Conservation (phyloP, 2,113 vertebrate species). For the Sisor rabdophorus region DNA sequence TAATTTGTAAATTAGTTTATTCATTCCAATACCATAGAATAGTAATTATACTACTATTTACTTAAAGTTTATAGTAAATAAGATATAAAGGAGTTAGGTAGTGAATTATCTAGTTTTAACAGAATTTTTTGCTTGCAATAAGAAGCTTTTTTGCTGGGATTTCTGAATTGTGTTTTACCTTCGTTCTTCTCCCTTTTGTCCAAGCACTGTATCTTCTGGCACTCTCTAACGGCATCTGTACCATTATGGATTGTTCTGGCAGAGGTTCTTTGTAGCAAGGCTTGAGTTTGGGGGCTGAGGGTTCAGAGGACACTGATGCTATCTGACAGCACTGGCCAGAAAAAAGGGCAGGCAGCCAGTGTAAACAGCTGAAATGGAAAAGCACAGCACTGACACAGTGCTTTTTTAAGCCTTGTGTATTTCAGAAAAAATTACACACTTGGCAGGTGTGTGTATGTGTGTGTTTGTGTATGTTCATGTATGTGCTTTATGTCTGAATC, state of each 20-base stretch:
- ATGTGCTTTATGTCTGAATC: constrained; percentile 17
- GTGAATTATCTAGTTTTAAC: not conserved
- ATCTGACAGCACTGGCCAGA: constrained; percentile 49
- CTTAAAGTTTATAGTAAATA: no score
- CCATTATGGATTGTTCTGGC: constrained; percentile 28
- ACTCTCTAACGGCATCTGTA: constrained; percentile 18
- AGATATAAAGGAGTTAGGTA: no score
- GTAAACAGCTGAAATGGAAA: constrained; percentile 47
- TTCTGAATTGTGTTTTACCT: constrained; percentile 20
- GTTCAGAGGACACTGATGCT: constrained; percentile 47
- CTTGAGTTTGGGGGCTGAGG: constrained; percentile 21
- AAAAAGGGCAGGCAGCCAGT: constrained; percentile 49
- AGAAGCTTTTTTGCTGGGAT: constrained; percentile 2
- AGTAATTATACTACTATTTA: no score
- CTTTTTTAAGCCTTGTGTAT: constrained; percentile 9
- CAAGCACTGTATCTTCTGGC: constrained; percentile 36
- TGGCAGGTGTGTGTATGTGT: constrained; percentile 1
- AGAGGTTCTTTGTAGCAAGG: constrained; percentile 43
- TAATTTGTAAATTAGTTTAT: no score
- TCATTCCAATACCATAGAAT: no score
- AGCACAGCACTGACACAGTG: constrained; percentile 20
- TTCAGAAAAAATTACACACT: not conserved
- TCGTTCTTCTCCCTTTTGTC: constrained; percentile 29
- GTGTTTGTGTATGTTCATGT: constrained; percentile 7
- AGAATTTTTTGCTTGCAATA: constrained; percentile 6